Percentiles rank a stretch among this genome's conserved stretches.
phyloP scores from a whole-genome alignment of 2,888 invertebrate species.

The Mechanitis messenoides region DNA sequence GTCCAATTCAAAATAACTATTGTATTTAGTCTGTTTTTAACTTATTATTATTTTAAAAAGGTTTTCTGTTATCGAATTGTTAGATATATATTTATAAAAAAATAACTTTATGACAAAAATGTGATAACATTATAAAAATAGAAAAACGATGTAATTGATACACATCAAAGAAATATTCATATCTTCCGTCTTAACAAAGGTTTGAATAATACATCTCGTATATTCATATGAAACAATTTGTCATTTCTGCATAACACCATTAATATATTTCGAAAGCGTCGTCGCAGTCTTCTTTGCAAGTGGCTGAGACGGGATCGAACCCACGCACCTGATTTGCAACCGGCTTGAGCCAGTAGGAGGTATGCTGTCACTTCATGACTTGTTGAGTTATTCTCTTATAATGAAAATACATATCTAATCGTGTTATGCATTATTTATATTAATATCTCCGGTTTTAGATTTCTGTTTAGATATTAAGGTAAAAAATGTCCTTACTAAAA shows the following conservation, averaged over 20 bases:
- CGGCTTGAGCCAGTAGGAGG: conserved; percentile 28
- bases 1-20: too few relatives aligned
- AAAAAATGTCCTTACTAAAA: too few relatives aligned
- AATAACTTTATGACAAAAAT: too few relatives aligned
- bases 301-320: conserved; percentile 53
- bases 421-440: conserved; percentile 7
- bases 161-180: conserved; percentile 2
- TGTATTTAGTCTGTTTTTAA: too few relatives aligned
- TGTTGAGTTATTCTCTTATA: conserved; percentile 17
- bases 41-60: too few relatives aligned
- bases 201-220: conserved; percentile 25
- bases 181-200: not conserved
- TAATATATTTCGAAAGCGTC: conserved; percentile 59
- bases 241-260: conserved; percentile 54
- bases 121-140: too few relatives aligned
- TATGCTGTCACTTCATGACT: conserved; percentile 21
- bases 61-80: too few relatives aligned
- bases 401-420: conserved; percentile 5
- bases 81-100: too few relatives aligned
- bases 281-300: conserved; percentile 47
- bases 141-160: not conserved
- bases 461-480: too few relatives aligned
- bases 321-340: conserved; percentile 72
- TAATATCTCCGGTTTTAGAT: not conserved
- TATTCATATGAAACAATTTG: conserved; percentile 46